Percentiles rank a stretch among this genome's conserved stretches.
These are phyloP conservation scores for Pristionchus fissidentatus DNA, from an alignment of 2,888 invertebrate genomes.

Conservation along the genomic window DNA sequence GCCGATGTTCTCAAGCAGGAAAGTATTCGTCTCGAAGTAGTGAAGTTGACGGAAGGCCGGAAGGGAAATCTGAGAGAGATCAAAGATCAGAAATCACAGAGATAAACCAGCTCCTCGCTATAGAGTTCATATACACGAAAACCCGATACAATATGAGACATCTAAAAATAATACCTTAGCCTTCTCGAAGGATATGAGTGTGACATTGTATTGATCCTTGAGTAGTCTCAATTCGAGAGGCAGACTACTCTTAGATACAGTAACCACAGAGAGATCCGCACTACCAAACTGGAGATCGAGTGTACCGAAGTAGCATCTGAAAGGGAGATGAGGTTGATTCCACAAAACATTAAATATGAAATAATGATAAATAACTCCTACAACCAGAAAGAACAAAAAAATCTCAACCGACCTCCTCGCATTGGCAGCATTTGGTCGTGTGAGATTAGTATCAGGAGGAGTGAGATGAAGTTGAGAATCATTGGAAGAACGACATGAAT, in stretches of 20 bases:
- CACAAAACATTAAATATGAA: not conserved
- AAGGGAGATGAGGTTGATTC: not conserved
- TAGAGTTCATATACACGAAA: not conserved
- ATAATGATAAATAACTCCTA: not conserved
- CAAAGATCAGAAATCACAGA: not conserved
- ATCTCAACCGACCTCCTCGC: slow-evolving; percentile 5
- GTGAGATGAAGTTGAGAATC: slow-evolving; percentile 36
- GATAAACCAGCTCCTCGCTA: not conserved
- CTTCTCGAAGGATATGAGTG: slow-evolving; percentile 95
- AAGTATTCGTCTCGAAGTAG: slow-evolving; percentile 91
- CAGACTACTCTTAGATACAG: slow-evolving; percentile 84
- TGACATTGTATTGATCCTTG: slow-evolving; percentile 89
- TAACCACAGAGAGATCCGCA: slow-evolving; percentile 85
- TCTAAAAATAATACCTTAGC: slow-evolving; percentile 76
- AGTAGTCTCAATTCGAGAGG: slow-evolving; percentile 84
- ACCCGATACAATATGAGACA: too few species aligned
- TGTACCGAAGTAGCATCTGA: slow-evolving; percentile 87
- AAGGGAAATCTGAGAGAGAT: not conserved
- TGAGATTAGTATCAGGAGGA: slow-evolving; percentile 47
- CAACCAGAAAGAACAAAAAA: not conserved
- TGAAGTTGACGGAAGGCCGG: slow-evolving; percentile 82
- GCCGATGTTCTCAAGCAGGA: slow-evolving; percentile 86
- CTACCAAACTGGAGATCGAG: slow-evolving; percentile 84
- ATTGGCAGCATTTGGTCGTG: slow-evolving; percentile 47
- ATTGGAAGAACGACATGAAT: slow-evolving; percentile 76